phyloP scores from a whole-genome alignment of 2,888 invertebrate genomes.

The Alloplasta piceator region DNA sequence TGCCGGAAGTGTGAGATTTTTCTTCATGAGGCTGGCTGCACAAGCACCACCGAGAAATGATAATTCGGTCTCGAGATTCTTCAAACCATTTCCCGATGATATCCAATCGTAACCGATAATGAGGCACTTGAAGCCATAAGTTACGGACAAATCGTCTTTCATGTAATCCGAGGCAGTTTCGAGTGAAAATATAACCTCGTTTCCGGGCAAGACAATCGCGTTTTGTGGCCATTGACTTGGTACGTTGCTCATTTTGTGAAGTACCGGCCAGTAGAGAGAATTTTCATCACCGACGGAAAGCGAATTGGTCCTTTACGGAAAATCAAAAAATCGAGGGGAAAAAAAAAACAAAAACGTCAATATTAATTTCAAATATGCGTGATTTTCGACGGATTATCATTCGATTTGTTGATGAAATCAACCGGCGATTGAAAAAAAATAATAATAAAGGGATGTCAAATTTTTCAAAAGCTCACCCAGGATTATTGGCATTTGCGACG shows the following conservation, averaged over 20 bases:
- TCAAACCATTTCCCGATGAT: conserved; percentile 85
- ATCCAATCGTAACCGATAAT: conserved; percentile 93
- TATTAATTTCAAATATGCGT: not conserved
- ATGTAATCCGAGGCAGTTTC: conserved; percentile 98
- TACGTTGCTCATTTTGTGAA: conserved; percentile 87
- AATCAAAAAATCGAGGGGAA: not conserved
- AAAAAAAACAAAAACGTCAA: not conserved
- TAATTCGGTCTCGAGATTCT: conserved; percentile 94
- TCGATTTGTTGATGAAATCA: not conserved
- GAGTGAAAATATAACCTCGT: conserved; percentile 96
- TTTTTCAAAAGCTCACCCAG: conserved; percentile 70
- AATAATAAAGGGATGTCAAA: no score
- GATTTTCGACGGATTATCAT: no score
- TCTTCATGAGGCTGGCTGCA: conserved; percentile 94
- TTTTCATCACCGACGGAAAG: conserved; percentile 72
- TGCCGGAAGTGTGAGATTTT: conserved; percentile 89
- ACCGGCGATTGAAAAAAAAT: no score
- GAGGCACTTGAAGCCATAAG: conserved; percentile 92
- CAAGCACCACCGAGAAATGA: conserved; percentile 96
- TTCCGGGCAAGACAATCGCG: conserved; percentile 93
- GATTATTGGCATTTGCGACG: conserved; percentile 57
- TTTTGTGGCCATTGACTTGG: conserved; percentile 93
- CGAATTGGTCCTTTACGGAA: conserved; percentile 65
- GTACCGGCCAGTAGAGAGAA: conserved; percentile 87
- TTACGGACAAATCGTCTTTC: conserved; percentile 93